These are phyloP conservation scores for Achroia grisella DNA, from an alignment of 1,140 invertebrate genomes.

Conservation along the genomic window DNA sequence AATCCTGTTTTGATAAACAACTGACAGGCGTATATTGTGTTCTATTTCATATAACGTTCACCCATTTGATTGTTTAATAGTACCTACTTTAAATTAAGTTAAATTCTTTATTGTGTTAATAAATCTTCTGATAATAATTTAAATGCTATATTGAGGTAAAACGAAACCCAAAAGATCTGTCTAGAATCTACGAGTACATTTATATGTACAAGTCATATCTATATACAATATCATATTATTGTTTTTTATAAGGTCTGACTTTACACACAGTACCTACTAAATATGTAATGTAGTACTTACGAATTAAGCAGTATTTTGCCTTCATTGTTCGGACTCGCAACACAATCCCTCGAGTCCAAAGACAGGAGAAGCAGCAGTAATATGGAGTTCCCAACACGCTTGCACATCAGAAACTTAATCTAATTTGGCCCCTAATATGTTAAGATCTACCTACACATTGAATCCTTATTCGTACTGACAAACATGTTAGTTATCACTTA, in stretches of 20 bases:
- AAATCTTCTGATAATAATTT: too few species aligned
- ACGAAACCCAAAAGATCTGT: too few species aligned
- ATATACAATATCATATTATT: too few species aligned
- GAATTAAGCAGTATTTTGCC: slow-evolving; percentile 57
- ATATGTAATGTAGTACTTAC: slow-evolving; percentile 38
- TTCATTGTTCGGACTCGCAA: slow-evolving; percentile 53
- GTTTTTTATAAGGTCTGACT: background rate
- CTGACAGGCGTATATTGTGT: too few species aligned
- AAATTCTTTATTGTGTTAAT: too few species aligned
- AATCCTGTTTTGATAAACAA: too few species aligned
- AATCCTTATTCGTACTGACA: background rate
- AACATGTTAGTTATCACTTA: background rate
- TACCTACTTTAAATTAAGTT: too few species aligned
- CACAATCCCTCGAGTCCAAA: slow-evolving; percentile 52
- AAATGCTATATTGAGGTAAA: too few species aligned
- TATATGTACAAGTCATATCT: too few species aligned
- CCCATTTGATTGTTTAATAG: too few species aligned
- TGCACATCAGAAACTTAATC: slow-evolving; percentile 63
- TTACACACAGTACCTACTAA: background rate
- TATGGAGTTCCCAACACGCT: slow-evolving; percentile 37
- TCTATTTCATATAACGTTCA: too few species aligned
- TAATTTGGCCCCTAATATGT: slow-evolving; percentile 26
- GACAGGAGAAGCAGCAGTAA: slow-evolving; percentile 47
- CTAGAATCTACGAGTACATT: too few species aligned
- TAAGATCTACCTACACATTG: background rate